These are phyloP conservation scores for Orthosia gracilis DNA, from an alignment of 2,888 invertebrate genomes.

Conservation along the genomic window DNA sequence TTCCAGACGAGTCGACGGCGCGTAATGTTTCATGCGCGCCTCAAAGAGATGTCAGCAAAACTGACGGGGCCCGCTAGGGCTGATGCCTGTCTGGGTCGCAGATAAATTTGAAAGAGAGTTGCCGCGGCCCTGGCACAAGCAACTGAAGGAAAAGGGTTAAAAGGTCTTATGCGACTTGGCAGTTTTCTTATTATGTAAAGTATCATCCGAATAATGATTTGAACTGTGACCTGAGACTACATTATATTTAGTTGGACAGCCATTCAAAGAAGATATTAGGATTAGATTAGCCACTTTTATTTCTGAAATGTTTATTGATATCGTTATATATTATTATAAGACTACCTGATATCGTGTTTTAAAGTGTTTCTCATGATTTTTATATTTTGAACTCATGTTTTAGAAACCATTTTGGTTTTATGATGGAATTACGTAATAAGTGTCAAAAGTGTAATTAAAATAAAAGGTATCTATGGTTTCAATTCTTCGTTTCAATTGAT, in stretches of 20 bases:
- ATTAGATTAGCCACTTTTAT: constrained; percentile 42
- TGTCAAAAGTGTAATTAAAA: constrained; percentile 38
- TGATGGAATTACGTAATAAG: constrained; percentile 17
- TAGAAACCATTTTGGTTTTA: constrained; percentile 43
- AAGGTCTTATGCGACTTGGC: neutral
- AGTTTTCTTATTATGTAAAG: constrained; percentile 28
- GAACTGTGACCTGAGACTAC: constrained; percentile 36
- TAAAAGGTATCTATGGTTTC: constrained; percentile 22
- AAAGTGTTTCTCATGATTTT: constrained; percentile 28
- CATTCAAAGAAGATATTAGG: constrained; percentile 28
- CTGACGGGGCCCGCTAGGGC: too few species aligned
- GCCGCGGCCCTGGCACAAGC: too few species aligned
- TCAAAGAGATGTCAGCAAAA: too few species aligned
- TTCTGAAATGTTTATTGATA: constrained; percentile 31
- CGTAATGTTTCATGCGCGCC: too few species aligned
- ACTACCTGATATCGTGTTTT: constrained; percentile 40
- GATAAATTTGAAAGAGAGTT: too few species aligned
- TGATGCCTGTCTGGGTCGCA: too few species aligned
- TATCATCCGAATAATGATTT: constrained; percentile 26
- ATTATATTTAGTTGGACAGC: constrained; percentile 31
- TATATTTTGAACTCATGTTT: constrained; percentile 32
- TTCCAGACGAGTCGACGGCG: too few species aligned
- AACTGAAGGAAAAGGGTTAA: too few species aligned
- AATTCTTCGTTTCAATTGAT: constrained; percentile 16
- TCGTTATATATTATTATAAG: constrained; percentile 26